Base-by-base conservation (phyloP, 2,888 invertebrate genomes). In the Anodontia alba region DNA sequence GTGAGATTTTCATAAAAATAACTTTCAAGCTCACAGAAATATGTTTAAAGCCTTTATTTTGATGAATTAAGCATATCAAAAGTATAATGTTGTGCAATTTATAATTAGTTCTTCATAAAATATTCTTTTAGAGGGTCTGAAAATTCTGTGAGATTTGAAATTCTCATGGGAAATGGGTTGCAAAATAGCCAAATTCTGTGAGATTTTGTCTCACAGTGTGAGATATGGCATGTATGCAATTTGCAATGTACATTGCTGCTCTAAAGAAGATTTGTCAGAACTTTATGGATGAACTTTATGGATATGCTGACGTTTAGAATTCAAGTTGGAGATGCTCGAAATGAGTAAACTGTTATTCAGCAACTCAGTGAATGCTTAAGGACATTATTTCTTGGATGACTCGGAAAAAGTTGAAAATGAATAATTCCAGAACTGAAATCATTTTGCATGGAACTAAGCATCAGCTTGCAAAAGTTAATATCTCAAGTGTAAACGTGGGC, bases 331-430 rank as follows among this genome's bases (percentile, higher is more conserved):
- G 66, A 81, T 57, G 12, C 31, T 12, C 43, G 66, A 33, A 78
- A 36, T 62, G 78, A 57, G 62, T 20, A 54, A 26, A n/a, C 23
- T 33, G 66, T 69, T 23, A 46, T 79, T 62, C n/a, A 67, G 42
- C 68, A 76, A 42, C 54, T 79, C 17, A 36, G 33, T 54, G 54
- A 49, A 72, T 81, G 81, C 71, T 81, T 8, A 36, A 71, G 49
- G 75, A 81, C 33, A 66, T 78, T 33, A 72, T 74, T n/a, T n/a
- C n/a, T n/a, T 81, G 81, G 81, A 78, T 81, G 81, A 74, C n/a
- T 66, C 36, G n/a, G 26, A 42, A 31, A 42, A 81, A 81, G 70
- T 31, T 81, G 51, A 81, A 81, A 69, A 75, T 81, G 78, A 81
- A 78, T 46, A 57, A 81, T 54, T 42, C 68, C 26, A 78, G 73